A percentile compares a stretch with the other conserved stretches of the same genome.
phyloP scores from a whole-genome alignment of 2,797 vertebrate genomes.

The Amblyopsis hoosieri region DNA sequence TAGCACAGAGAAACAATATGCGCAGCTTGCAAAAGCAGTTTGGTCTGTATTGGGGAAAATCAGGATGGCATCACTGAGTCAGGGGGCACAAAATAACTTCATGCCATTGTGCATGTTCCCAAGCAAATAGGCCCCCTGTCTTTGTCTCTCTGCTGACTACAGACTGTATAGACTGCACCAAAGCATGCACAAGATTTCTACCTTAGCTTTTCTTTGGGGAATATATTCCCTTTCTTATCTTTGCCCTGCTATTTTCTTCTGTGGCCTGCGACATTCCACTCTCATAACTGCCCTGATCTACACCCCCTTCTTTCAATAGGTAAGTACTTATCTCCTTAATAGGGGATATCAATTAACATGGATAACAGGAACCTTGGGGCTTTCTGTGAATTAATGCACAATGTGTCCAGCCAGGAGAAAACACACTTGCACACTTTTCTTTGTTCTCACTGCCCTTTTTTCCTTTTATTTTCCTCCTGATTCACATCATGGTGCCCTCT shows the following conservation, averaged over 20 bases:
- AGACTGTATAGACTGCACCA: too few relatives aligned
- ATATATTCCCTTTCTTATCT: constrained; percentile 18
- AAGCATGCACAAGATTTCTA: too few relatives aligned
- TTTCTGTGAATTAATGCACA: constrained; percentile 57
- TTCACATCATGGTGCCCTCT: constrained; percentile 21
- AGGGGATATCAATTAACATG: constrained; percentile 71
- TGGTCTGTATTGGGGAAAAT: too few relatives aligned
- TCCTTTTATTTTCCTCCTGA: constrained; percentile 13
- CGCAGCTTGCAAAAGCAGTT: too few relatives aligned
- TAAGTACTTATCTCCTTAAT: constrained; percentile 65
- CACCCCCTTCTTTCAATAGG: constrained; percentile 37
- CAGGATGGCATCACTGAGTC: too few relatives aligned
- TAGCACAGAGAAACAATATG: too few relatives aligned
- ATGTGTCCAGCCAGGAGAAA: constrained; percentile 49
- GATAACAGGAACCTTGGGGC: constrained; percentile 56
- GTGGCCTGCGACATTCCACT: constrained; percentile 28
- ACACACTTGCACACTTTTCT: constrained; percentile 39
- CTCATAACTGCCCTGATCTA: constrained; percentile 48
- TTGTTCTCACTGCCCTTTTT: constrained; percentile 22
- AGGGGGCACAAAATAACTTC: too few relatives aligned
- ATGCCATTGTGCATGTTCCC: too few relatives aligned
- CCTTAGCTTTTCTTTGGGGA: constrained; percentile 16
- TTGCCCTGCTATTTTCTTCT: constrained; percentile 11
- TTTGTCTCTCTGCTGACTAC: too few relatives aligned
- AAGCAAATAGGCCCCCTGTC: too few relatives aligned